A percentile compares a stretch with the other conserved stretches of the same genome.
These are phyloP conservation scores for Cynopterus brachyotis DNA, from an alignment of 2,113 vertebrate genomes.

Conservation along the genomic window DNA sequence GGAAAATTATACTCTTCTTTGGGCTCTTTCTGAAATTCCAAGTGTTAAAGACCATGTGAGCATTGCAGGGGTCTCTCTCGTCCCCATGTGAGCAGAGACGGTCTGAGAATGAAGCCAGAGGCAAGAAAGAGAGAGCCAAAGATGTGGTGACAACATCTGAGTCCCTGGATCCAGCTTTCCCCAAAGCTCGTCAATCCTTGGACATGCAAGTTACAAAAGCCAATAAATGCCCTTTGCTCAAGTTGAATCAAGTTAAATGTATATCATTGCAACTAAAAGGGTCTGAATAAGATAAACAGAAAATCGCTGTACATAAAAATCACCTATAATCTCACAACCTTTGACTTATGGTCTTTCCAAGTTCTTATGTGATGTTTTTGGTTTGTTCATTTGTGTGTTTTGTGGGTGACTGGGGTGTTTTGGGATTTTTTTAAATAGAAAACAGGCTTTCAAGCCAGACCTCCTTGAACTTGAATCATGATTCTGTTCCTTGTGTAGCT, in stretches of 20 bases:
- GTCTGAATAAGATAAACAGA: background rate
- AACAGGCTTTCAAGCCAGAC: background rate
- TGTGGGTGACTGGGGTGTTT: background rate
- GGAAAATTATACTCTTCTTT: background rate
- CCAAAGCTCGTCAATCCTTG: background rate
- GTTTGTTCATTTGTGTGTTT: background rate
- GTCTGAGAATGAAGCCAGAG: background rate
- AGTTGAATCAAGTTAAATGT: background rate
- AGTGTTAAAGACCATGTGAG: background rate
- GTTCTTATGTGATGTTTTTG: background rate
- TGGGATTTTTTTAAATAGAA: background rate
- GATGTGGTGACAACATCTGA: background rate
- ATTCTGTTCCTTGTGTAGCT: background rate
- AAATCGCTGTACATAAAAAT: background rate
- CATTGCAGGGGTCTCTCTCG: background rate
- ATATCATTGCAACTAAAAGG: background rate
- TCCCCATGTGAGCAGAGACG: background rate
- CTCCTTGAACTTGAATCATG: background rate
- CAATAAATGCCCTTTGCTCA: background rate
- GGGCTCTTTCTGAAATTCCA: background rate
- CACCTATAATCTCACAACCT: background rate
- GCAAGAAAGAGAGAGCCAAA: background rate
- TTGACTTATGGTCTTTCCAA: background rate
- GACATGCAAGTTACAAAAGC: background rate
- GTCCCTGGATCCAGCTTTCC: background rate